A percentile compares a stretch with the other conserved stretches of the same genome.
Conservation (phyloP, 92 coral and sea anemone genomes). For the Phenganax subtilis region DNA sequence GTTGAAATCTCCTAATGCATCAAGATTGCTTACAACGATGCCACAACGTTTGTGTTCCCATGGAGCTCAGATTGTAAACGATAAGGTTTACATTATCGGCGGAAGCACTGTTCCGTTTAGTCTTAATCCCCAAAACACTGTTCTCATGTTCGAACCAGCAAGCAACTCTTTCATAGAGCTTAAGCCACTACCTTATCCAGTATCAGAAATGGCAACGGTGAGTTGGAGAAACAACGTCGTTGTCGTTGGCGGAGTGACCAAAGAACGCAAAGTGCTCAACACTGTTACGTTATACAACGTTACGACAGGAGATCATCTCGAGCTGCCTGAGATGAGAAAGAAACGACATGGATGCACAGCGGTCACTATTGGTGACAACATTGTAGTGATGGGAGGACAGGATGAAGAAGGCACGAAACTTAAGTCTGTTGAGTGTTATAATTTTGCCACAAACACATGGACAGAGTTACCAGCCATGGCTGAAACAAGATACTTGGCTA, state of each 20-base stretch:
- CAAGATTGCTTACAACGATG: constrained; percentile 4
- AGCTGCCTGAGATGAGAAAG: constrained; percentile 8
- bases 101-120: background rate
- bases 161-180: background rate
- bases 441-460: constrained; percentile 4
- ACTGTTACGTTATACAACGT: constrained; percentile 9
- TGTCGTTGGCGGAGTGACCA: background rate
- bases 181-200: background rate
- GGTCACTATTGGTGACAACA: constrained; percentile 3
- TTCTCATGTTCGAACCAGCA: constrained; percentile 15
- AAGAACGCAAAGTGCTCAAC: background rate
- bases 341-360: constrained; percentile 9
- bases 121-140: background rate
- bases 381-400: constrained; percentile 3
- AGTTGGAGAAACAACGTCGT: constrained; percentile 5
- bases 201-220: constrained; percentile 3
- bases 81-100: background rate
- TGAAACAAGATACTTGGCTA: background rate
- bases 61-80: background rate
- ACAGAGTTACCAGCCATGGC: constrained; percentile 11
- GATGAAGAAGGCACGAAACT: constrained; percentile 1
- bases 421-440: constrained; percentile 7
- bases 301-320: background rate
- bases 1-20: background rate
- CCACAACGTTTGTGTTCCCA: background rate